phyloP scores from a whole-genome alignment of 1,140 invertebrate species.

The Bombus huntii region DNA sequence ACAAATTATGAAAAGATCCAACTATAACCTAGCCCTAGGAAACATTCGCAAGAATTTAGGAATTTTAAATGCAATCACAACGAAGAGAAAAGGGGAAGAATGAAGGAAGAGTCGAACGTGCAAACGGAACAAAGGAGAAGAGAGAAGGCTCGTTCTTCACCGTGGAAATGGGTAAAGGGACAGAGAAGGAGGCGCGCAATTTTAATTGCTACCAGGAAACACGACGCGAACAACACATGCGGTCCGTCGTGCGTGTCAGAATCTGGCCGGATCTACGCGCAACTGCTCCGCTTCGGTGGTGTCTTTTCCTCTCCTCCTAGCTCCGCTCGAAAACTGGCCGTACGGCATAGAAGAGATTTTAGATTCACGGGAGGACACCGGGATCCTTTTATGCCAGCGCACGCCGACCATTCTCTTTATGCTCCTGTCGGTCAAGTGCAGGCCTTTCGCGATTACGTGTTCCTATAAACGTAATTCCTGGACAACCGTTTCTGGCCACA shows the following conservation, averaged over 20 bases:
- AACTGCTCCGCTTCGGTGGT: neutral
- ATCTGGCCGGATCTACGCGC: conserved; percentile 30
- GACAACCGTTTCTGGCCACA: neutral
- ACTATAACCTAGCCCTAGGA: no score
- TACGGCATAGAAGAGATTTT: conserved; percentile 49
- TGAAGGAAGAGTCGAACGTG: neutral
- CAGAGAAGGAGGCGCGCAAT: conserved; percentile 32
- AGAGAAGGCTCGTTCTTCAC: neutral
- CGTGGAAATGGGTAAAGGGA: conserved; percentile 29
- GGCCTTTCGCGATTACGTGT: conserved; percentile 61
- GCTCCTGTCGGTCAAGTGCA: conserved; percentile 60
- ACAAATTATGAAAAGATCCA: no score
- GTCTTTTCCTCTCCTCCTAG: neutral
- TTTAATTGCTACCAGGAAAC: conserved; percentile 62
- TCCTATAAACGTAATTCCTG: conserved; percentile 57
- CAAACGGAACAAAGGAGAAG: neutral
- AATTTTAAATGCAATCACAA: no score
- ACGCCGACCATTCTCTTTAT: conserved; percentile 51
- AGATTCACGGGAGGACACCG: conserved; percentile 56
- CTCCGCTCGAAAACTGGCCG: conserved; percentile 20
- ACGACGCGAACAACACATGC: conserved; percentile 29
- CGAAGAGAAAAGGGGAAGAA: neutral
- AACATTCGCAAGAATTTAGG: no score
- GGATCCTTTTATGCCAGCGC: conserved; percentile 57
- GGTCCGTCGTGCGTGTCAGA: conserved; percentile 37